Percentiles rank a stretch among this genome's conserved stretches.
These are phyloP conservation scores for Natrix natrix DNA, from an alignment of 2,797 vertebrate genomes.

Conservation along the genomic window DNA sequence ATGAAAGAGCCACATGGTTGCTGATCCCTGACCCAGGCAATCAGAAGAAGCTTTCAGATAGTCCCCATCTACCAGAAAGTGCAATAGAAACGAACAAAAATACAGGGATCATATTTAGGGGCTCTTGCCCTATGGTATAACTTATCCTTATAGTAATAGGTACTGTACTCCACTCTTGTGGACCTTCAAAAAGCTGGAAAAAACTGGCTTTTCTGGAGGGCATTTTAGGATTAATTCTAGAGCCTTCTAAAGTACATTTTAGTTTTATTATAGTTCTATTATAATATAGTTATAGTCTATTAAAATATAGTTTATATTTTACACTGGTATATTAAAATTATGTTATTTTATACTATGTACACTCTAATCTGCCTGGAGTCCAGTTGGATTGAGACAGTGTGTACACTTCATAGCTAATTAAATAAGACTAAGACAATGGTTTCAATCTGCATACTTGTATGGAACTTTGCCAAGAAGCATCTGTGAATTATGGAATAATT, in stretches of 20 bases:
- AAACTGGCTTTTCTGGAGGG: not conserved
- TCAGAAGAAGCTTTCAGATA: not conserved
- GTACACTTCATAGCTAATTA: not conserved
- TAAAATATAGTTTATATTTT: not conserved
- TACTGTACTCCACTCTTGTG: not conserved
- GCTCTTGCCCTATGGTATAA: not conserved
- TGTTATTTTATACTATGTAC: not conserved
- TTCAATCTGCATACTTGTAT: not conserved
- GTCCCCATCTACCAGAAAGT: not conserved
- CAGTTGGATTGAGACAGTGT: not conserved
- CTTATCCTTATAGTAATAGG: not conserved
- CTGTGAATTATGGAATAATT: not conserved
- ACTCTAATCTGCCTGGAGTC: not conserved
- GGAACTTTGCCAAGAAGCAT: not conserved
- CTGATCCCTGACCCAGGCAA: not conserved
- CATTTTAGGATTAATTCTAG: not conserved
- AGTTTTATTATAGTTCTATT: not conserved
- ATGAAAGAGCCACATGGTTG: too few relatives aligned
- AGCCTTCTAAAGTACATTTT: not conserved
- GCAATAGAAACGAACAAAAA: not conserved
- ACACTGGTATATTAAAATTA: not conserved
- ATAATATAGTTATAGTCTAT: too few relatives aligned
- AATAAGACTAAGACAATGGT: not conserved
- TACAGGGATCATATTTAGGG: not conserved
- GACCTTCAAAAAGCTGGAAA: not conserved